Base-by-base conservation (phyloP, 2,113 vertebrate species). In the Cottus gobio region DNA sequence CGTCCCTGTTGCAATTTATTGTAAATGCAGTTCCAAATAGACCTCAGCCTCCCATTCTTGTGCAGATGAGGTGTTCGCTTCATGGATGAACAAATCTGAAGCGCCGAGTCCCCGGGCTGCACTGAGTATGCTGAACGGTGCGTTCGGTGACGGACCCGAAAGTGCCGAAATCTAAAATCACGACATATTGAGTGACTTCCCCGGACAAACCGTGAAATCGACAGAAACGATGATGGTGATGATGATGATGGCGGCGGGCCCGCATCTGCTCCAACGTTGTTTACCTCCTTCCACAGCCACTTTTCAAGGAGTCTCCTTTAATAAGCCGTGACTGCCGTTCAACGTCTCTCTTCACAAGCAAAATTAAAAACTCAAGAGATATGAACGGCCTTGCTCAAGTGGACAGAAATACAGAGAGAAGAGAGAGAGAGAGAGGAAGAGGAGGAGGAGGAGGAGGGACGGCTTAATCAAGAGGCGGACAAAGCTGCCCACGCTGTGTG, bases 391-490 rank as follows among this genome's bases (percentile, higher is more conserved):
- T 3, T 30, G 61, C 61, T 80, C 50, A 60, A 77, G 72, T 73
- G 70, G 78, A 82, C 65, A 44, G 68, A 56, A 73, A 61, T 24
- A 61, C 48, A n/a, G 70, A 12, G 37, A 6, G 28, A 44, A 57
- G 54, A 44, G n/a, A 11, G 54, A 6, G 44, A 22, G 15, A 42
- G 50, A 26, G 62, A 69, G 71, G 58, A 66, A 70, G 57, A 66
- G 50, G 24, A 26, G 42, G 50, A 36, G 62, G 65, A 75, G 39
- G 60, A 57, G 60, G 66, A 26, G 69, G 73, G 58, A 82, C 26
- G 75, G 64, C 80, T 92, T 89, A 72, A 90, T 90, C 82, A 88
- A 87, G 85, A 86, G 77, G 56, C 39, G 37, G 79, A 86, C 65
- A 90, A 79, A 89, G 76, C 82, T 86, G 61, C 76, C 86, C 73